phyloP scores from a whole-genome alignment of 2,113 vertebrate species.

The Dipodomys stephensi region DNA sequence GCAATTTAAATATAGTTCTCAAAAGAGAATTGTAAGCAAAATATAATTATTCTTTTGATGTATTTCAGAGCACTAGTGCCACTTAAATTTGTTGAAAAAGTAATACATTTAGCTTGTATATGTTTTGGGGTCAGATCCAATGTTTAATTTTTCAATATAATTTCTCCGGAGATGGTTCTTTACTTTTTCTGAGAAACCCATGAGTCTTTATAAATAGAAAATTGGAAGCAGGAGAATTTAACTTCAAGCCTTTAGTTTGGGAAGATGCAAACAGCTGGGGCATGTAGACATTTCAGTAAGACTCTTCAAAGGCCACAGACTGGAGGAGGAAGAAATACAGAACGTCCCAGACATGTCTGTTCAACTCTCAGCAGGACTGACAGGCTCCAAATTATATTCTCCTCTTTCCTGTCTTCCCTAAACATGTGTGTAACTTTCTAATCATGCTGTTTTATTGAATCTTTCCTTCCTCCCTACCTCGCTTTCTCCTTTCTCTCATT shows the following conservation, averaged over 20 bases:
- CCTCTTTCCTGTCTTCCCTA: not conserved
- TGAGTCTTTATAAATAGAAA: slow-evolving; percentile 10
- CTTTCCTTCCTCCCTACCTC: too few species aligned
- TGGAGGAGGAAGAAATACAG: not conserved
- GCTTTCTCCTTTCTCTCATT: too few species aligned
- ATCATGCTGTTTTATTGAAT: not conserved
- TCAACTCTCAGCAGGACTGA: not conserved
- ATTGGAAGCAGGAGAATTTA: not conserved
- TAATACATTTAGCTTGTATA: not conserved
- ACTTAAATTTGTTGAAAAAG: slow-evolving; percentile 54
- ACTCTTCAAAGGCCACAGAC: not conserved
- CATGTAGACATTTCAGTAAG: not conserved
- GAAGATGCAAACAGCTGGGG: not conserved
- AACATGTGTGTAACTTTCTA: not conserved
- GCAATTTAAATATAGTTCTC: slow-evolving; percentile 39
- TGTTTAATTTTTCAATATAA: slow-evolving; percentile 32
- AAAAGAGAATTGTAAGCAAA: slow-evolving; percentile 52
- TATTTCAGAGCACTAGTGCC: not conserved
- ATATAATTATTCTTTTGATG: not conserved
- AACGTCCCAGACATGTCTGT: not conserved
- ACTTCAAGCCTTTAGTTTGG: not conserved
- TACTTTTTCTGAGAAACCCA: slow-evolving; percentile 19
- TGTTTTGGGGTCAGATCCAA: not conserved
- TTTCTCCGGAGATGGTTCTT: not conserved
- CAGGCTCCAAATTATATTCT: not conserved